Base-by-base conservation (phyloP, 2,888 invertebrate genomes). In the Pollenia angustigena region DNA sequence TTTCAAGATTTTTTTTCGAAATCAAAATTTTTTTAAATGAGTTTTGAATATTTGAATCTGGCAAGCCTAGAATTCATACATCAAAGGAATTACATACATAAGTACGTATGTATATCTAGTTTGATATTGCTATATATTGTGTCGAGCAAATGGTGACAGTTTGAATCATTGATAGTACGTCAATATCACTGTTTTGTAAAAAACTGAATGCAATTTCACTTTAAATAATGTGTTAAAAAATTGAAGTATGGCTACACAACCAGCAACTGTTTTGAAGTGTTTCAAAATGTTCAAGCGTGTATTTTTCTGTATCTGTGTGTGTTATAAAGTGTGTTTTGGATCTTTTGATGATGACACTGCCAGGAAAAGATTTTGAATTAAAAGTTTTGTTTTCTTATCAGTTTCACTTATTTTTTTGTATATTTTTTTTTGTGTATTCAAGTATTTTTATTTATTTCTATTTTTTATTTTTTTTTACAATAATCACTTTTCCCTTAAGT, bases 301-400 rank as follows among this genome's bases (percentile, higher is more conserved):
- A 14, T 50, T 56, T 32, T 32, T 32, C 6, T 1, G 32, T 16
- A 50, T 8, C 1, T 32, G 12, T 23, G 6, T 50, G 60, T 42
- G 18, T 62, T 10, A 16, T n/a, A 54, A 32, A 78, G 3, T 42
- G 42, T 75, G 16, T 32, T 32, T 4, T 72, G 32, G 9, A 32
- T 52, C 12, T 84, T 32, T 52, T 44, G 54, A 76, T 86, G 82
- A 79, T 79, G 74, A 75, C 60, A 75, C 23, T 32, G 14, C 4
- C 16, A 42, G 82, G 16, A 40, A 48, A 52, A 66, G 32, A 78
- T 75, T 42, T 64, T 64, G 11, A 50, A 56, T 60, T 56, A 48
- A 50, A 23, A 64, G 2, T 52, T 82, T 54, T 14, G 8, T 10
- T 58, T 66, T 62, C 52, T 68, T 82, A 74, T 79, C 78, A 79